Base-by-base conservation (phyloP, 2,888 invertebrate genomes). In the Euplexia lucipara region DNA sequence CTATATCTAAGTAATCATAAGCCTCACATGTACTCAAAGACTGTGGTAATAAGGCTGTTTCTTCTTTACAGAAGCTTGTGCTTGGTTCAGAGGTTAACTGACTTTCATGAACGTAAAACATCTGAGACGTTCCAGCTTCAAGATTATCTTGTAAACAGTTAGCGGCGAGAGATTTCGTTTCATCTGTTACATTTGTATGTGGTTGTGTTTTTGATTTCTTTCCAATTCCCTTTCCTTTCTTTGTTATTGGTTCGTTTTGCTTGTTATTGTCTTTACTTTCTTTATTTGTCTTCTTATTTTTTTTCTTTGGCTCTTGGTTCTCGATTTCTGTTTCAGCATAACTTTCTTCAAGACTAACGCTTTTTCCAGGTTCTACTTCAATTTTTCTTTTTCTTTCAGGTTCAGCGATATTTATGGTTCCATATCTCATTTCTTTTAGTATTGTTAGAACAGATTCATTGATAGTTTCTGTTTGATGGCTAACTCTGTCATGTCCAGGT, bases 301-400 rank as follows among this genome's bases (percentile, higher is more conserved):
- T 57, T 59, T 54, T 59, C 49, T 60, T 62, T 58, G 53, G 61
- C 9, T 53, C 53, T 61, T 53, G 35, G 57, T 66, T 58, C 44
- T 62, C 58, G 34, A 39, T 62, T 58, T 70, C 61, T 62, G 53
- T 62, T 66, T 62, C 61, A 66, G 62, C 44, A 66, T 70, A 66
- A 66, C 70, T 66, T 62, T 70, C 61, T 54, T 70, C 58, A 58
- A 59, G 22, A 61, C 65, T 61, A 22, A 65, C 60, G 52, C 60
- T 65, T 34, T 57, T 61, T 65, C 65, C 70, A 44, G 61, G 70
- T 60, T 65, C 42, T 65, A 70, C 61, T 56, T 45, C 56, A n/a
- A 70, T 56, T 60, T 69, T 69, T 54, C 64, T 69, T 64, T 69
- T 70, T 64, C 69, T 59, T 56, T 69, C 60, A 56, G 60, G 64